A percentile compares a stretch with the other conserved stretches of the same genome.
Conservation (phyloP, 2,888 invertebrate genomes). For the Suillia variegata region DNA sequence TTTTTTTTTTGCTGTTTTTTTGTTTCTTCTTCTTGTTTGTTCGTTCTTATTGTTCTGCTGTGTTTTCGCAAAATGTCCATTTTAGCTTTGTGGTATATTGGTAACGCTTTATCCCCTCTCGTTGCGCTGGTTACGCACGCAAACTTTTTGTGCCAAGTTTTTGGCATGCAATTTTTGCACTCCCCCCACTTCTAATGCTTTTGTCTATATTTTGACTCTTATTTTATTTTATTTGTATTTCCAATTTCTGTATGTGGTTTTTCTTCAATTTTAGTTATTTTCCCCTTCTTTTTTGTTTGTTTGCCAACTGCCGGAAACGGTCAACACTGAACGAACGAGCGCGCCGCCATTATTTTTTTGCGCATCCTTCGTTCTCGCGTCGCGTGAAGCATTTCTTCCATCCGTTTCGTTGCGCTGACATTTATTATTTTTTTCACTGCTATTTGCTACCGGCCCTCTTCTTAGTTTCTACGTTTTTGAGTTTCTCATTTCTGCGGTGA, state of each 20-base stretch:
- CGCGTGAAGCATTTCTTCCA: constrained; percentile 39
- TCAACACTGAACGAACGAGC: no score
- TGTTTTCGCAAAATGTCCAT: constrained; percentile 3
- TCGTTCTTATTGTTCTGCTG: background rate
- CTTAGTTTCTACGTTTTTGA: no score
- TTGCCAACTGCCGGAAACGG: constrained; percentile 9
- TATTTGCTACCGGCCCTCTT: no score
- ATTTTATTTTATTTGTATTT: no score
- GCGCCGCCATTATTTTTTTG: constrained; percentile 22
- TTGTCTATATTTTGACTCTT: no score
- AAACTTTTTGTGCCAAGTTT: background rate
- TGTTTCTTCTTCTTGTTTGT: no score
- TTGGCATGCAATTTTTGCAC: no score
- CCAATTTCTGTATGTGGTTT: no score
- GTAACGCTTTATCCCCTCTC: background rate
- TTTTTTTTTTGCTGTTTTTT: background rate
- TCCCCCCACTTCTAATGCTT: no score
- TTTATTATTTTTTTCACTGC: background rate
- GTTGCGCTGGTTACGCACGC: constrained; percentile 1
- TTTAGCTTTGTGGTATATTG: constrained; percentile 3
- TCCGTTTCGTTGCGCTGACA: constrained; percentile 23
- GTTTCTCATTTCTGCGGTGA: background rate
- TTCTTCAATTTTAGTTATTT: constrained; percentile 3
- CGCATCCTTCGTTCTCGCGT: constrained; percentile 18
- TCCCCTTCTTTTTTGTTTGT: constrained; percentile 15